Percentiles rank a stretch among this genome's conserved stretches.
These are phyloP conservation scores for Maccullochella peelii DNA, from an alignment of 2,113 vertebrate genomes.

Conservation along the genomic window DNA sequence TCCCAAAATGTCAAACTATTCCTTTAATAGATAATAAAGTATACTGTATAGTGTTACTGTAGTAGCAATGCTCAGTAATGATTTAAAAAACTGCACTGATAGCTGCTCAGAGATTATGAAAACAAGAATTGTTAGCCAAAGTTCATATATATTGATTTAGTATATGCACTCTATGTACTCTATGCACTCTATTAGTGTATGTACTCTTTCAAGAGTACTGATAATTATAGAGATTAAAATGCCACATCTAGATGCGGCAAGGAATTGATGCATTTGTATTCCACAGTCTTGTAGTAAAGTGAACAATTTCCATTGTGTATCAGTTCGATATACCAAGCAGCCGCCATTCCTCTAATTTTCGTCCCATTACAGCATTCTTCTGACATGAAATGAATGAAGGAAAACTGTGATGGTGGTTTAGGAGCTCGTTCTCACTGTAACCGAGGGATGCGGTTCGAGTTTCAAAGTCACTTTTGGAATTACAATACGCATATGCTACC, in stretches of 20 bases:
- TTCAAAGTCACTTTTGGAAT: slow-evolving; percentile 71
- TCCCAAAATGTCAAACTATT: neutral
- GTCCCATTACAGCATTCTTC: slow-evolving; percentile 12
- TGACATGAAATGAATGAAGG: slow-evolving; percentile 20
- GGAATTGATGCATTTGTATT: neutral
- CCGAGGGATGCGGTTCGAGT: slow-evolving; percentile 37
- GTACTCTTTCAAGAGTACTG: neutral
- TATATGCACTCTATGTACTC: too few relatives aligned
- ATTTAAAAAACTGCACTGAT: neutral
- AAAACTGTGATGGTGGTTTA: slow-evolving; percentile 11
- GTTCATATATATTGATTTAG: neutral
- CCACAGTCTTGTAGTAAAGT: neutral
- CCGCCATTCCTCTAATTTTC: slow-evolving; percentile 27
- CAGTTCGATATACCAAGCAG: slow-evolving; percentile 5
- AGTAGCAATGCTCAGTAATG: neutral
- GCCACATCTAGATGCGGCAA: neutral
- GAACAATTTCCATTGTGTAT: neutral
- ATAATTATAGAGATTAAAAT: neutral
- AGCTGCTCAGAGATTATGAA: neutral
- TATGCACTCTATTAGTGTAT: too few relatives aligned
- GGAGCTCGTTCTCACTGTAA: slow-evolving; percentile 40
- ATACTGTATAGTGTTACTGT: neutral
- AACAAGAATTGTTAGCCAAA: neutral
- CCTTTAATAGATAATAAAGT: neutral
- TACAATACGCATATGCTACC: slow-evolving; percentile 70